These are phyloP conservation scores for Tragelaphus imberbis DNA, from an alignment of 2,113 vertebrate genomes.

Conservation along the genomic window DNA sequence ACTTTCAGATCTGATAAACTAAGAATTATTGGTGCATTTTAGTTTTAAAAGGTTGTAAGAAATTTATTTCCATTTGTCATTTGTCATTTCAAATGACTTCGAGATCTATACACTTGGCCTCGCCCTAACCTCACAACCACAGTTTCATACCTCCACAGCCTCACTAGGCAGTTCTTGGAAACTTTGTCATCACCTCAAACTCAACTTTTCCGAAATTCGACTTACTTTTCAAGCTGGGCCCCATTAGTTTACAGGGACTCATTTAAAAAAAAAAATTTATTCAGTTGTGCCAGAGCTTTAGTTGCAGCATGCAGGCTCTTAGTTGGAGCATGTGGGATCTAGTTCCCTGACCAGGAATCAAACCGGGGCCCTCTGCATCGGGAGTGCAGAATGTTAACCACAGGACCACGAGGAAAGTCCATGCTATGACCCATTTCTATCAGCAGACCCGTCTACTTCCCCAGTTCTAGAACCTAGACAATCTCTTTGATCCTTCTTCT, in stretches of 20 bases:
- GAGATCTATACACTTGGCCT: background rate
- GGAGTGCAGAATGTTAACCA: background rate
- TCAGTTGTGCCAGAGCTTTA: background rate
- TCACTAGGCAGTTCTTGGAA: background rate
- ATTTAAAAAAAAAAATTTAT: too few species aligned
- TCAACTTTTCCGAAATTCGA: background rate
- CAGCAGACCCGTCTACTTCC: background rate
- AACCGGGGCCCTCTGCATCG: background rate
- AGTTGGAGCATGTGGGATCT: background rate
- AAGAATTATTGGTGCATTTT: background rate
- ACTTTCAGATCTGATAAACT: background rate
- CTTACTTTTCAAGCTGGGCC: background rate
- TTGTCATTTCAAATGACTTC: background rate
- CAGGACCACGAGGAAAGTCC: background rate
- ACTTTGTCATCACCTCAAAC: background rate
- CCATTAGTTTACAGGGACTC: background rate
- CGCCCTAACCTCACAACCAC: background rate
- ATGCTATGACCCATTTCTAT: background rate
- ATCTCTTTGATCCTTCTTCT: background rate
- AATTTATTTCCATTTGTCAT: background rate
- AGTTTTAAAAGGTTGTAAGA: slow-evolving; percentile 2
- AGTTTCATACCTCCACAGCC: background rate
- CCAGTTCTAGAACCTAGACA: background rate
- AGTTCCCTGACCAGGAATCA: background rate
- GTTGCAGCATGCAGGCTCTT: background rate